phyloP scores from a whole-genome alignment of 2,113 vertebrate species.

The Theristicus caerulescens region DNA sequence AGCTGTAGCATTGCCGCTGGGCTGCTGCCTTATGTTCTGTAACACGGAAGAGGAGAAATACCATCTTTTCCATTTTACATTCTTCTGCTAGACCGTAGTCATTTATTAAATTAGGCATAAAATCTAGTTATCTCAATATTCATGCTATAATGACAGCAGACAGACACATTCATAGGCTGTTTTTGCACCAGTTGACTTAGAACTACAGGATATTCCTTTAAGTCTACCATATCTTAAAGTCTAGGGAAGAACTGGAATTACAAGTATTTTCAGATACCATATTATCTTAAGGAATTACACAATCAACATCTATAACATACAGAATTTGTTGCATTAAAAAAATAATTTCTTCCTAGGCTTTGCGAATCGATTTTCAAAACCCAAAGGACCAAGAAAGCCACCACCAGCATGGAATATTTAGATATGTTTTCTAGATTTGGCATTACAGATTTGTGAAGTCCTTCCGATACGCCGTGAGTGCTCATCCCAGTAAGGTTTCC shows the following conservation, averaged over 20 bases:
- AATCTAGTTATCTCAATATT: neutral
- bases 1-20: neutral
- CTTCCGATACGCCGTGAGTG: neutral
- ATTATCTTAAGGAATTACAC: neutral
- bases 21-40: neutral
- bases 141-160: neutral
- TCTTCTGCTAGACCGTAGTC: neutral
- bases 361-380: conserved; percentile 88
- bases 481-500: neutral
- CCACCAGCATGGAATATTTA: conserved; percentile 86
- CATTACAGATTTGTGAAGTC: neutral
- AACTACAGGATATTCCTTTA: neutral
- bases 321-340: neutral
- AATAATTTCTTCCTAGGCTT: conserved; percentile 78
- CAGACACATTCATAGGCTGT: neutral
- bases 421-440: neutral
- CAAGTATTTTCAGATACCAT: neutral
- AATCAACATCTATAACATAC: neutral
- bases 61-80: neutral
- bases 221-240: neutral
- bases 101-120: neutral
- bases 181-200: neutral
- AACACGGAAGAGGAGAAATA: neutral
- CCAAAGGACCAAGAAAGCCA: conserved; percentile 90
- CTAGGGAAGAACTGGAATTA: neutral